phyloP scores from a whole-genome alignment of 1,140 invertebrate genomes.

The Drosophila lacteicornis region DNA sequence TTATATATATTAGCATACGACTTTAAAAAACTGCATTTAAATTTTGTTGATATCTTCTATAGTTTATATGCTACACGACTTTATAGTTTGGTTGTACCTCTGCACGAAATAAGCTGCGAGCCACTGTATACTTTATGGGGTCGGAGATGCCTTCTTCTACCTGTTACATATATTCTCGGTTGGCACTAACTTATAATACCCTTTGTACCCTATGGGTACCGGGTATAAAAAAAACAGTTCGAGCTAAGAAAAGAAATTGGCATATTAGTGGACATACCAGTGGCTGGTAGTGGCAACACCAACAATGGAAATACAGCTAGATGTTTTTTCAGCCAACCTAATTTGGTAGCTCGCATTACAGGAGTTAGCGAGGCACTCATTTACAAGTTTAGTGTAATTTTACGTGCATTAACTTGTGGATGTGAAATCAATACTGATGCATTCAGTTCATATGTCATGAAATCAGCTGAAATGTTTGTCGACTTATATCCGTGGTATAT shows the following conservation, averaged over 20 bases:
- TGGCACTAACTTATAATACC: too few species aligned
- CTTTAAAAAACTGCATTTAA: too few species aligned
- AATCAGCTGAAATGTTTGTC: conserved; percentile 4
- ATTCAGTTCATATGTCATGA: conserved; percentile 8
- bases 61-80: too few species aligned
- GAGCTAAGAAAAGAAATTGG: conserved; percentile 7
- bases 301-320: conserved; percentile 27
- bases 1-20: too few species aligned
- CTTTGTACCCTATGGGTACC: too few species aligned
- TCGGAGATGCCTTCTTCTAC: too few species aligned
- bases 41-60: too few species aligned
- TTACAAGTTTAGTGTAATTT: conserved; percentile 7
- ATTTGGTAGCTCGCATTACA: not conserved
- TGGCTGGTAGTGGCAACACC: conserved; percentile 22
- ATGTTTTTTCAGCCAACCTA: conserved; percentile 11
- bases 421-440: not conserved
- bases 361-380: not conserved
- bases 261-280: conserved; percentile 19
- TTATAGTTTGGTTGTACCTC: too few species aligned
- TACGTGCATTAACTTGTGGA: too few species aligned
- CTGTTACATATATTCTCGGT: too few species aligned
- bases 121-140: too few species aligned
- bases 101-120: too few species aligned
- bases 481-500: not conserved
- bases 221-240: not conserved